Evolutionary conservation across 37 sponge, comb jelly and placozoan genomes (phyloP), one percentile per base, ranked within the genome.

Genomic region (Diacarnus erythraeanus): DNA sequence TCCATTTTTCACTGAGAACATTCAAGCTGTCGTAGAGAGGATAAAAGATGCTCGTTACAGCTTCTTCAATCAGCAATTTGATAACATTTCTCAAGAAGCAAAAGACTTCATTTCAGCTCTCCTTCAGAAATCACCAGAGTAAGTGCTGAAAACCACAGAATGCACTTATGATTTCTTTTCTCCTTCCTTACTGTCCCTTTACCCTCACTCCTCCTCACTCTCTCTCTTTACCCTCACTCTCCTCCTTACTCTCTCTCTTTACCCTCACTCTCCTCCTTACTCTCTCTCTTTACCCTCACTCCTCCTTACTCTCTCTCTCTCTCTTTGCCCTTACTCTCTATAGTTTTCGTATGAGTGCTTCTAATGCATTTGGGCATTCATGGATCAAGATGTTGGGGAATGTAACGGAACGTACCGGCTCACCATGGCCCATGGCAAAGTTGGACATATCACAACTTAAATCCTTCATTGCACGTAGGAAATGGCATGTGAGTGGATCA

Each of bases 1-100:
- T 69, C 93, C 93, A 2, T 93, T 93, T 83, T 93, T 88, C 74
- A 74, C 57, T 18, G 89, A 85, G 22, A 85, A 88, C 74, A 65
- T 64, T 34, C 76, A 77, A 33, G 38, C 59, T 29, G 66, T 74
- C 0, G 70, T 73, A 25, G 69, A 77, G 54, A 65, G 74, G 23
- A 79, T 93, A 34, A 75, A 23, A 6, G 86, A 85, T 0, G 89
- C 79, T 2, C 66, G 72, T 23, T 93, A 88, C 72, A 59, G 38
- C 59, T 85, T 88, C 57, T 73, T 77, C 47, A 31, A 35, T 8
- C 33, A 59, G 15, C 77, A 60, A 44, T 91, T 91, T 81, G 82
- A 91, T 1, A 74, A 78, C 42, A 57, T 86, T 2, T 91, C 92
- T 34, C 87, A 78, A 25, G 87, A 91, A 29, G 92, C 92, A 21